phyloP scores from a whole-genome alignment of 2,797 vertebrate species.

The Gadopsis marmoratus region DNA sequence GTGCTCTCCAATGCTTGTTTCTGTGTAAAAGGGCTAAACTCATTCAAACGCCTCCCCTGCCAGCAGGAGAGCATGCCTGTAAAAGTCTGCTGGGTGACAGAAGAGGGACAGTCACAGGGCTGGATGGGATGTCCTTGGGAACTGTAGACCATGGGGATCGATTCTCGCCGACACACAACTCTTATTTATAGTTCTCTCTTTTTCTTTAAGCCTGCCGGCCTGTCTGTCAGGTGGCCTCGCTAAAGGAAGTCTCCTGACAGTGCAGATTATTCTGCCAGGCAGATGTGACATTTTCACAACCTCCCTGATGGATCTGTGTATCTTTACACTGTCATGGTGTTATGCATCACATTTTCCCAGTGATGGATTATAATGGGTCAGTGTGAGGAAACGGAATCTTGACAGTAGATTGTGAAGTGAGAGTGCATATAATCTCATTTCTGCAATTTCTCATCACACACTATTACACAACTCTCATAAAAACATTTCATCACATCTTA shows the following conservation, averaged over 20 bases:
- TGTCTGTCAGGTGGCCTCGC: constrained; percentile 46
- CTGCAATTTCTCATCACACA: not conserved
- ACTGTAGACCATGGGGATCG: constrained; percentile 52
- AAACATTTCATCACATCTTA: not conserved
- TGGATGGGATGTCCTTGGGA: constrained; percentile 71
- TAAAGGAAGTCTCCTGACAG: constrained; percentile 45
- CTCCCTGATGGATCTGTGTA: constrained; percentile 38
- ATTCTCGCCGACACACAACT: constrained; percentile 50
- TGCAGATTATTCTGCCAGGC: constrained; percentile 40
- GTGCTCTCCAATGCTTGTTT: constrained; percentile 3
- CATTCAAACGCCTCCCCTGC: constrained; percentile 30
- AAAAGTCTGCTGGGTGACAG: constrained; percentile 32
- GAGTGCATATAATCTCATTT: not conserved
- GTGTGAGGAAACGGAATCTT: constrained; percentile 22
- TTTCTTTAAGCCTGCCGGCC: constrained; percentile 34
- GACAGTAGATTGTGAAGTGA: constrained; percentile 1
- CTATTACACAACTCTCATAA: not conserved
- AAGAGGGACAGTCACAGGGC: constrained; percentile 38
- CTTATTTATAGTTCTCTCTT: constrained; percentile 66
- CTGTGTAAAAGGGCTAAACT: constrained; percentile 10
- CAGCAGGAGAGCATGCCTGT: constrained; percentile 26
- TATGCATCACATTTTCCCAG: constrained; percentile 33
- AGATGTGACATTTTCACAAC: constrained; percentile 59
- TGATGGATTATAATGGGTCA: constrained; percentile 50
- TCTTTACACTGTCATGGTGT: constrained; percentile 28